phyloP scores from a whole-genome alignment of 2,797 vertebrate species.

The Characodon lateralis region DNA sequence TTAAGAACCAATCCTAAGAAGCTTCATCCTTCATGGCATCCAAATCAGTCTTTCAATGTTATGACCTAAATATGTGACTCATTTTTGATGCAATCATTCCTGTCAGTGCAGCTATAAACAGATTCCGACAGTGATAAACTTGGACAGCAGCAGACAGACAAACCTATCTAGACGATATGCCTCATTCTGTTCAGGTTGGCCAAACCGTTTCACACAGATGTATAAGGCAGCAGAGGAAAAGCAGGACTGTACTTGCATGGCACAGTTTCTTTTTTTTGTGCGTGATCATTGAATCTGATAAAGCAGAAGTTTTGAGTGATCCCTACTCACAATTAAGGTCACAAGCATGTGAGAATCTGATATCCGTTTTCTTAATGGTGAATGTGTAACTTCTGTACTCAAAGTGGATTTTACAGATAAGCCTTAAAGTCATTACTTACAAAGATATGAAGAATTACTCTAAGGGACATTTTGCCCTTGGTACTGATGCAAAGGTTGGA shows the following conservation, averaged over 20 bases:
- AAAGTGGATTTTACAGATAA: conserved; percentile 50
- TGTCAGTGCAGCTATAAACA: conserved; percentile 19
- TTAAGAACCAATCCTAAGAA: background rate
- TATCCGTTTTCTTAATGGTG: conserved; percentile 41
- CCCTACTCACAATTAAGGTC: conserved; percentile 51
- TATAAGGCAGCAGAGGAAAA: conserved; percentile 26
- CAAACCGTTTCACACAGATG: conserved; percentile 18
- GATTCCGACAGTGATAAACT: conserved; percentile 12
- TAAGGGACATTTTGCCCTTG: background rate
- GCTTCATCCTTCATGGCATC: background rate
- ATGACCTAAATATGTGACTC: conserved; percentile 10
- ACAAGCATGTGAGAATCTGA: conserved; percentile 60
- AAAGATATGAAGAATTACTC: conserved; percentile 33
- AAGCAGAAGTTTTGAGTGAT: conserved; percentile 26
- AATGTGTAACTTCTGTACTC: conserved; percentile 33
- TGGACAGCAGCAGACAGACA: conserved; percentile 34
- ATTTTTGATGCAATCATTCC: conserved; percentile 3
- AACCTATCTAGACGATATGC: conserved; percentile 21
- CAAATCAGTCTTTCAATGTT: conserved; percentile 5
- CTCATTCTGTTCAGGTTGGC: conserved; percentile 30
- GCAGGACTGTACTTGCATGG: conserved; percentile 3
- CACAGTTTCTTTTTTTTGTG: conserved; percentile 9
- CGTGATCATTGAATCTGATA: conserved; percentile 38
- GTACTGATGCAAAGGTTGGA: conserved; percentile 15
- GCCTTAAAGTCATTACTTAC: conserved; percentile 23